phyloP scores from a whole-genome alignment of 1,140 invertebrate genomes.

The Teleopsis dalmanni region DNA sequence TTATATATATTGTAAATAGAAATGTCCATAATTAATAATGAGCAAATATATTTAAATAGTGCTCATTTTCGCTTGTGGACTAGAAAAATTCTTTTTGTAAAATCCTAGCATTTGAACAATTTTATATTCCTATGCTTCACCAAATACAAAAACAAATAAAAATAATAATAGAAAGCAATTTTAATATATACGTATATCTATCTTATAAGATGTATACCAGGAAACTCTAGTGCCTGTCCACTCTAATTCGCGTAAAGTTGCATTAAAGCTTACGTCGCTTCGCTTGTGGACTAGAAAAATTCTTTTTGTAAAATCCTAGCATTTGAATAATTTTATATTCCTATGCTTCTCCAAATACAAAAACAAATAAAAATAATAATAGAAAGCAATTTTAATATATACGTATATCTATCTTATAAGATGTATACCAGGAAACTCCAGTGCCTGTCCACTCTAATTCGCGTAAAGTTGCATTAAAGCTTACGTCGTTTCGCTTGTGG shows the following conservation, averaged over 20 bases:
- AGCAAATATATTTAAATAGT: too few species aligned
- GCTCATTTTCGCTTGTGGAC: constrained; percentile 38
- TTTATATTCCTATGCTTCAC: constrained; percentile 2
- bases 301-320: constrained; percentile 14
- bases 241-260: constrained; percentile 7
- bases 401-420: too few species aligned
- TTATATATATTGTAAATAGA: too few species aligned
- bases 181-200: neutral
- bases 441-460: too few species aligned
- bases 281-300: constrained; percentile 30
- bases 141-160: constrained; percentile 13
- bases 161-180: constrained; percentile 24
- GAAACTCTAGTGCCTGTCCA: neutral
- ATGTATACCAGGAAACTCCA: too few species aligned
- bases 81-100: constrained; percentile 17
- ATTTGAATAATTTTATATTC: constrained; percentile 2
- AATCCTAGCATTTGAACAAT: constrained; percentile 12
- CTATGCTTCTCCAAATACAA: constrained; percentile 12
- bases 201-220: too few species aligned
- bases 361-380: constrained; percentile 21
- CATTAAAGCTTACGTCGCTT: constrained; percentile 17
- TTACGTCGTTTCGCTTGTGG: constrained; percentile 36
- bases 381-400: constrained; percentile 13
- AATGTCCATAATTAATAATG: too few species aligned
- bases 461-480: constrained; percentile 14